Base-by-base conservation (phyloP, 2,888 invertebrate species). In the Lagria hirta region DNA sequence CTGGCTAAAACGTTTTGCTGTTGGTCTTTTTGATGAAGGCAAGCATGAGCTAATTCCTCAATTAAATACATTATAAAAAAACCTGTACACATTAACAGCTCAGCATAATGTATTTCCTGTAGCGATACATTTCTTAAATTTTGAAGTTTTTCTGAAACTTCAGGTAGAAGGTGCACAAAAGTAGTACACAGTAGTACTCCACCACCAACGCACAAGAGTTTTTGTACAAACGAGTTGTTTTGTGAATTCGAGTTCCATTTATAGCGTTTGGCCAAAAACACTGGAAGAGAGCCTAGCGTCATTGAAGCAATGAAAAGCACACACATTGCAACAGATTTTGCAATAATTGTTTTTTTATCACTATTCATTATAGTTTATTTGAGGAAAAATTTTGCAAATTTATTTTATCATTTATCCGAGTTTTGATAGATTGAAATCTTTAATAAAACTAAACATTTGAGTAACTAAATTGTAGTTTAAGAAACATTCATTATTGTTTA, bases 171-270 rank as follows among this genome's bases (percentile, higher is more conserved):
- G 61, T 91, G 90, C 52, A 88, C 70, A 63, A 91, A 88, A 3
- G 88, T 88, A 2, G 90, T 90, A 49, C 84, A 83, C 20, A 91
- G 71, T 11, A 91, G 72, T 0, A 90, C 89, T 6, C 90, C 90
- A n/a, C 89, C 90, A 10, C 89, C 90, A 53, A 89, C 84, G 33
- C 68, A 66, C 7, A 86, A 83, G 12, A 90, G 72, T 13, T 88
- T 69, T 8, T 83, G 76, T 5, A 77, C 79, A 3, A 72, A 68
- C 54, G 73, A 73, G 60, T 79, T 71, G 18, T 76, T 68, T 11
- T 45, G 21, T 7, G 34, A 74, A 12, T 76, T 74, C 5, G 73
- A 71, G 38, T 78, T 65, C 82, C 83, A 83, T 17, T 79, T 76
- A 53, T 86, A 78, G 65, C 76, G 79, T 57, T 73, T 80, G 18